Evolutionary conservation across 2,797 vertebrate genomes (phyloP), one percentile per base, ranked within the genome.

Genomic region (Discoglossus pictus): DNA sequence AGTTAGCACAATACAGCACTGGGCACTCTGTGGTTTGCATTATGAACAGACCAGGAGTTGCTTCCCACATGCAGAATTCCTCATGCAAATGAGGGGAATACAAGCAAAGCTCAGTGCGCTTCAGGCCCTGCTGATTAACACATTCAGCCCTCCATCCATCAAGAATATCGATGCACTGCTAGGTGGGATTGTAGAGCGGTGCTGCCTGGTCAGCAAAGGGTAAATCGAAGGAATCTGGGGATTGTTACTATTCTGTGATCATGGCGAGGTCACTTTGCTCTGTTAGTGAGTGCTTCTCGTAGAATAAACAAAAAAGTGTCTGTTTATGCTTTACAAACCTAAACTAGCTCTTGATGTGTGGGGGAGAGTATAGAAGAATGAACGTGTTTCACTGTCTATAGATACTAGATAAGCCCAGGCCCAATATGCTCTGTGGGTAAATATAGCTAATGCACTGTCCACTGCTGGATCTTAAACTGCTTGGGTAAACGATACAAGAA

Each of bases 81-180:
- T 81, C 79, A 81, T 72, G 73, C 23, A 65, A 78, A 72, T 76
- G 75, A 76, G 23, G 10, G 21, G 0, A 20, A 17, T 74, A 39
- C 69, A 72, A 74, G 40, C 68, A 42, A 56, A 66, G 48, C 73
- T 44, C 55, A 65, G 61, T 18, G 27, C 53, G 47, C 15, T 51
- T 10, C 25, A 34, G 47, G 42, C 23, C 62, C 39, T 52, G 38
- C 55, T 27, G 55, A 18, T 60, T 60, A 65, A 65, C 62, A 21
- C 47, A 6, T 71, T 71, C 43, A 12, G 48, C 23, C 25, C 55
- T 53, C 18, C 13, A 17, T 16, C n/a, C n/a, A n/a, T 4, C 38
- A 2, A 52, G 2, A 11, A 52, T 42, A 21, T 18, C 18, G 9
- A n/a, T 40, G 25, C 16, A 7, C 42, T 17, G 23, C 16, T 42